A percentile compares a stretch with the other conserved stretches of the same genome.
These are phyloP conservation scores for Xiphorhynchus erythropygius DNA, from an alignment of 2,797 vertebrate species.

Conservation along the genomic window DNA sequence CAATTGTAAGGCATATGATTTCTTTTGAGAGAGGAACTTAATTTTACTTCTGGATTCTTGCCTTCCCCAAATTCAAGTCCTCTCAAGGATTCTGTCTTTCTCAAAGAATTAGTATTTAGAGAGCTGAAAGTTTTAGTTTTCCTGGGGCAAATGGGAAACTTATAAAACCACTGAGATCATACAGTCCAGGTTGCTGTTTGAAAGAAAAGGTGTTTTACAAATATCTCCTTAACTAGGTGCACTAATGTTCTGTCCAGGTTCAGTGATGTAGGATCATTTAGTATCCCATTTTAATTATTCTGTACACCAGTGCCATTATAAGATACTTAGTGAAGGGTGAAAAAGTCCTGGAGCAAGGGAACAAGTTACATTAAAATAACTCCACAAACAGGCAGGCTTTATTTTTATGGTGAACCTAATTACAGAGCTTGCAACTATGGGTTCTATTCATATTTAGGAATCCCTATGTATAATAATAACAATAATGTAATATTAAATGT, in stretches of 20 bases:
- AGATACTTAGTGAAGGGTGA: background rate
- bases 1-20: background rate
- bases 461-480: background rate
- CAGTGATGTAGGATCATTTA: background rate
- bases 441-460: constrained; percentile 9
- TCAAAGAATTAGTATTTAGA: background rate
- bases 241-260: background rate
- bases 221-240: background rate
- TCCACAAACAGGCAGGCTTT: background rate
- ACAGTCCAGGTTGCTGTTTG: background rate
- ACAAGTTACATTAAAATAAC: background rate
- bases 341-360: background rate
- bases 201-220: background rate
- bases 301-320: background rate
- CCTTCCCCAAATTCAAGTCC: background rate
- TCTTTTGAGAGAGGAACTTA: background rate
- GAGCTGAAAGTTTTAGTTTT: background rate
- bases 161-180: background rate
- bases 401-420: background rate
- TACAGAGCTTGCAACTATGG: background rate
- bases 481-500: background rate
- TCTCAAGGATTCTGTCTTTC: background rate
- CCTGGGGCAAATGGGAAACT: background rate
- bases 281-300: constrained; percentile 24
- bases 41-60: background rate